Evolutionary conservation across 2,797 vertebrate species (phyloP), one percentile per base, ranked within the genome.

Genomic region (Ptychobarbus kaznakovi): DNA sequence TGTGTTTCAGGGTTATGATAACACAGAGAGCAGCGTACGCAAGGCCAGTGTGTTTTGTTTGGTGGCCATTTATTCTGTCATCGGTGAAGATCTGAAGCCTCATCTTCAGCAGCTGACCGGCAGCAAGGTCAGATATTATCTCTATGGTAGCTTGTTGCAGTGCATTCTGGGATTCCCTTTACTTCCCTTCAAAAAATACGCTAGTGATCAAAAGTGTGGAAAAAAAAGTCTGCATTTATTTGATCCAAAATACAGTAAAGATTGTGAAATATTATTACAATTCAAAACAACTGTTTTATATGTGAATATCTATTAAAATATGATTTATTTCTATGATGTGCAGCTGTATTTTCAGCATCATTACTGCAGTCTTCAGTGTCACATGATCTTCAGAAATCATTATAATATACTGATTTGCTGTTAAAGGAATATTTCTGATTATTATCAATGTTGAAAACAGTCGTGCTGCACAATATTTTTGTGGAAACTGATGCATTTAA

Each of bases 1-100:
- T 91, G 86, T 88, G 70, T 61, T 70, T 38, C 81, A 98, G 97
- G 97, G 97, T 83, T 98, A 98, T 85, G 97, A 98, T 91, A 97
- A 97, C 92, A 96, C 97, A 0, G 97, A 98, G 94, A 98, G 97
- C 95, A 98, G 97, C 0, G 97, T 98, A 92, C 96, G 97, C 88
- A 98, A 98, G 93, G 97, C 97, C 65, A 97, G 97, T 69, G 97
- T 98, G 86, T 98, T 98, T 95, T 98, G 97, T 92, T 95, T 98
- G 58, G 97, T 98, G 87, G 97, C 97, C 86, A 94, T 98, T 90
- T 97, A 98, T 88, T 95, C 97, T 1, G 96, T 98, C 88, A 98
- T 98, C 72, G 97, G 97, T 44, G 97, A 98, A 90, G 97, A 98
- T 46, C 95, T 98, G 61, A 98, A 98, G 92, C 97, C 97, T 0